Percentiles rank a stretch among this genome's conserved stretches.
Conservation (phyloP, 2,113 vertebrate species). For the Thalassarche chlororhynchos region DNA sequence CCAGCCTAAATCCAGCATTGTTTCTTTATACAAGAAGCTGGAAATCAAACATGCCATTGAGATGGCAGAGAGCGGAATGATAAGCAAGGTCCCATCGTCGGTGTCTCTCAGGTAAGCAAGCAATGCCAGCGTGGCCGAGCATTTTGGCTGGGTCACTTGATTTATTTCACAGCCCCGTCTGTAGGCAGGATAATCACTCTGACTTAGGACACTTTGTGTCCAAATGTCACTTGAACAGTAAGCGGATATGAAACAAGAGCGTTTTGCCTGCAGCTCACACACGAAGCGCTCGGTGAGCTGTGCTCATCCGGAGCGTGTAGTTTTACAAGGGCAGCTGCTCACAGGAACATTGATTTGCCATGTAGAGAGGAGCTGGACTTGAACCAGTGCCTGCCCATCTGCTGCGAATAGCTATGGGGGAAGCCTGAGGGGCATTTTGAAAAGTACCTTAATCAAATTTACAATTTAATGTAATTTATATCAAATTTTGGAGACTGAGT, state of each 20-base stretch:
- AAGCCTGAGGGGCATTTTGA: neutral
- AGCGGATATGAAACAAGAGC: neutral
- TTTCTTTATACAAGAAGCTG: slow-evolving; percentile 94
- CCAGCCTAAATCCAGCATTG: slow-evolving; percentile 91
- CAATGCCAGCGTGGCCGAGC: neutral
- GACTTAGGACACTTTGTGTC: neutral
- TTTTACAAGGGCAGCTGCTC: neutral
- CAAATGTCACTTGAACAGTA: neutral
- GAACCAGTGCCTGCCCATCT: neutral
- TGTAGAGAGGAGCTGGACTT: neutral
- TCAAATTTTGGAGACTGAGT: neutral
- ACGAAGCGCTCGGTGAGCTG: neutral
- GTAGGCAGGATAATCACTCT: neutral
- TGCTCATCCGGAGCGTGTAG: rapidly evolving
- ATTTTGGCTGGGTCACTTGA: rapidly evolving
- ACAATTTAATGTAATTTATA: neutral
- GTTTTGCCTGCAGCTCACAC: neutral
- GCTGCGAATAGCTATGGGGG: neutral
- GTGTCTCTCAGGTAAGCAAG: slow-evolving; percentile 79
- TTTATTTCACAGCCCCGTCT: neutral
- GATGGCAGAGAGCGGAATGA: slow-evolving; percentile 85
- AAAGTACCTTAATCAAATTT: neutral
- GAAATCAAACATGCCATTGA: slow-evolving; percentile 95
- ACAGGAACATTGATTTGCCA: rapidly evolving
- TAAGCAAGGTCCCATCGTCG: slow-evolving; percentile 78